Conservation (phyloP, 2,888 invertebrate genomes). For the Ashinkailepas kermadecensis region DNA sequence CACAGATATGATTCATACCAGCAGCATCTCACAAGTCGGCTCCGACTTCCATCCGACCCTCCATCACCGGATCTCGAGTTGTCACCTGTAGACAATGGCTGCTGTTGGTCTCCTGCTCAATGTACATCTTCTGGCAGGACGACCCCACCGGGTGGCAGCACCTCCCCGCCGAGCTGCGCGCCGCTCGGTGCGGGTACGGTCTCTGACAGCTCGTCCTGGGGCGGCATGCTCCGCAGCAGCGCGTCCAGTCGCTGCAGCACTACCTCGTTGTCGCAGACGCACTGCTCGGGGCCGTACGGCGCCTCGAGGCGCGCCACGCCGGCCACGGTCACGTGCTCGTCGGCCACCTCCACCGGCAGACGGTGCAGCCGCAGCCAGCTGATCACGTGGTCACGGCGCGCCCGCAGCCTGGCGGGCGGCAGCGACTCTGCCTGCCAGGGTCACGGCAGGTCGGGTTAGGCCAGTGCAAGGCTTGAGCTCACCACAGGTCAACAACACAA, state of each 20-base stretch:
- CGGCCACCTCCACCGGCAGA: constrained; percentile 1
- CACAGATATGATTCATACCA: too few relatives aligned
- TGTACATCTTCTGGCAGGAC: background rate
- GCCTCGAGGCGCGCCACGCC: background rate
- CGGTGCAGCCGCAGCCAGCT: constrained; percentile 12
- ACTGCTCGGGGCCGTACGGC: background rate
- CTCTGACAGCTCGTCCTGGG: background rate
- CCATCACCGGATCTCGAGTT: background rate
- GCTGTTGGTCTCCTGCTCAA: too few relatives aligned
- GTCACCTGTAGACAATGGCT: background rate
- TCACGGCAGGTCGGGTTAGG: too few relatives aligned
- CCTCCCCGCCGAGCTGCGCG: background rate
- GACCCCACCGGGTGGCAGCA: background rate
- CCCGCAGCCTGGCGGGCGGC: background rate
- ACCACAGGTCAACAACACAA: too few relatives aligned
- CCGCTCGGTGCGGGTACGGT: background rate
- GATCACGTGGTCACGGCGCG: background rate
- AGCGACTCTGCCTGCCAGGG: background rate
- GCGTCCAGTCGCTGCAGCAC: constrained; percentile 13
- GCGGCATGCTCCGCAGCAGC: background rate
- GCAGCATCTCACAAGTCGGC: too few relatives aligned
- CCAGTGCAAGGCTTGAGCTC: too few relatives aligned
- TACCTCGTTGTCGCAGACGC: constrained; percentile 9
- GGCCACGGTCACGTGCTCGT: constrained; percentile 5
- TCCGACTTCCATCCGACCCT: too few relatives aligned